Base-by-base conservation (phyloP, 92 coral and sea anemone species). In the Montipora capitata region DNA sequence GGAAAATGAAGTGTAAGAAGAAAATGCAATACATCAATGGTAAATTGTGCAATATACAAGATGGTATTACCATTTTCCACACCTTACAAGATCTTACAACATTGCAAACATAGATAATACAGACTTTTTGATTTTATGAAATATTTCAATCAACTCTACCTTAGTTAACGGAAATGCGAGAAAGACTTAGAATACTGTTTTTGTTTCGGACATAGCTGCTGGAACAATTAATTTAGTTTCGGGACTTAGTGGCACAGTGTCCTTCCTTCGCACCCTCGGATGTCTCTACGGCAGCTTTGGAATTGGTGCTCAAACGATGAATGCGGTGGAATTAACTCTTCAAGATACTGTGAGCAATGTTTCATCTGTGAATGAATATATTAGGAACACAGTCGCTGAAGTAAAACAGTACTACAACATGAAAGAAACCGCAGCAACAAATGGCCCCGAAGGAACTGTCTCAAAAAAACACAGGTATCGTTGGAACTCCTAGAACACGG, bases 131-230 rank as follows among this genome's bases (percentile, higher is more conserved):
- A n/a, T n/a, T n/a, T n/a, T n/a, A n/a, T n/a, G n/a, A n/a, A n/a
- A n/a, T n/a, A n/a, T n/a, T n/a, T n/a, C n/a, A n/a, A n/a, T n/a
- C n/a, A n/a, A n/a, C n/a, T n/a, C n/a, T n/a, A n/a, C n/a, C n/a
- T n/a, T n/a, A n/a, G n/a, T n/a, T n/a, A n/a, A n/a, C n/a, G n/a
- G n/a, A n/a, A n/a, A n/a, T n/a, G n/a, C n/a, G n/a, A n/a, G n/a
- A n/a, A n/a, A n/a, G n/a, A n/a, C n/a, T n/a, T n/a, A 83, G 35
- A 89, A 89, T 13, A 45, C 79, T 11, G 17, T 89, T 7, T 45
- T 89, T 82, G 93, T 89, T 6, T 76, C 85, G 17, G 87, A 88
- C 65, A 72, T 64, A 7, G 40, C 68, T 78, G 89, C 93, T 67
- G 84, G 93, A 16, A 45, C 70, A 83, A 43, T 78, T 6, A 84